Percentiles rank a stretch among this genome's conserved stretches.
Evolutionary conservation across 2,113 vertebrate species (phyloP).

Genomic region (Hippocampus abdominalis): DNA sequence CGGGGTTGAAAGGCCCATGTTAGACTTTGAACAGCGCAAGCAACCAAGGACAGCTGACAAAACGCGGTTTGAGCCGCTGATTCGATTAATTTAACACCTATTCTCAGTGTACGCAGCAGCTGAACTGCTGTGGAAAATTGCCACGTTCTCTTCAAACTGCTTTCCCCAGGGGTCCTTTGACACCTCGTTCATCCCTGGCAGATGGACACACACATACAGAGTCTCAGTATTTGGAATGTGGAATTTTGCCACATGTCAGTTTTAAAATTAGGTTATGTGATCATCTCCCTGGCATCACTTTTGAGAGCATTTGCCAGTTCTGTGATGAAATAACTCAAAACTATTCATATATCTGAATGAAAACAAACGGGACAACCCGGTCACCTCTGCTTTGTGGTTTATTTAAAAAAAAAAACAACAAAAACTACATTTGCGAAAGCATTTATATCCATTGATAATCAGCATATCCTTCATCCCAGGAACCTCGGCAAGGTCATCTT

Average conservation of each 20-base stretch:
- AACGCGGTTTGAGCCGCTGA: slow-evolving; percentile 17
- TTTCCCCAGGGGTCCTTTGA: slow-evolving; percentile 25
- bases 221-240: slow-evolving; percentile 14
- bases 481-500: slow-evolving; percentile 4
- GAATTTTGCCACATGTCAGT: slow-evolving; percentile 3
- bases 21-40: slow-evolving; percentile 11
- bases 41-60: slow-evolving; percentile 18
- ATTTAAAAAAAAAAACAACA: not conserved
- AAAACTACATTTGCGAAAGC: not conserved
- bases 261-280: slow-evolving; percentile 2
- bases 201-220: slow-evolving; percentile 10
- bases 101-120: slow-evolving; percentile 32
- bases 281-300: not conserved
- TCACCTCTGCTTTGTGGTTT: not conserved
- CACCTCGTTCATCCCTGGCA: slow-evolving; percentile 34
- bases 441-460: not conserved
- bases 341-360: not conserved
- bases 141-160: slow-evolving; percentile 23
- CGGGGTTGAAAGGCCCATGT: slow-evolving; percentile 1
- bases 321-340: not conserved
- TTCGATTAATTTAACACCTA: slow-evolving; percentile 25
- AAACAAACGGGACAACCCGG: not conserved
- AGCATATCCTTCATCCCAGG: not conserved
- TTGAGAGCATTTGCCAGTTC: not conserved
- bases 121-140: slow-evolving; percentile 26